A percentile compares a stretch with the other conserved stretches of the same genome.
phyloP scores from a whole-genome alignment of 2,797 vertebrate species.

The Pangasius djambal region DNA sequence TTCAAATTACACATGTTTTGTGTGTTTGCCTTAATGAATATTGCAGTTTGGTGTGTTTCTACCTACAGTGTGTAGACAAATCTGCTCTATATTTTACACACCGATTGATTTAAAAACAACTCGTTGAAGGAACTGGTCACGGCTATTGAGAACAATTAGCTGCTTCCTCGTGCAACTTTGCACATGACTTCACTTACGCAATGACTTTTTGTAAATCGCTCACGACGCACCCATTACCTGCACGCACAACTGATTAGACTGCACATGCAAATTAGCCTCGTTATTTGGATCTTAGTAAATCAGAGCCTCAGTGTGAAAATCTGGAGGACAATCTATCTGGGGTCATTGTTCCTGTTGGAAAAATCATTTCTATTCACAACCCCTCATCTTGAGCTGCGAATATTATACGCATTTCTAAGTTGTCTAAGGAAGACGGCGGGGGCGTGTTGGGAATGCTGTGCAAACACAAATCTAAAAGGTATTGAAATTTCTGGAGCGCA shows the following conservation, averaged over 20 bases:
- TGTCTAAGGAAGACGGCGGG: not conserved
- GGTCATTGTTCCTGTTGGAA: not conserved
- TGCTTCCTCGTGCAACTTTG: not conserved
- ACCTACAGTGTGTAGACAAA: no score
- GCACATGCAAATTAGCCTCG: not conserved
- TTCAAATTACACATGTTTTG: no score
- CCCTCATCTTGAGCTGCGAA: not conserved
- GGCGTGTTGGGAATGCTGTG: not conserved
- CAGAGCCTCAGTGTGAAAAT: not conserved
- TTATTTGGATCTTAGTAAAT: not conserved
- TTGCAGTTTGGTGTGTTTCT: no score
- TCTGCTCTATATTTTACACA: no score
- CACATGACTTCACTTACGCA: not conserved
- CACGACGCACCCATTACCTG: not conserved
- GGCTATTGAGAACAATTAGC: not conserved
- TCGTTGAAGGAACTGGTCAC: not conserved
- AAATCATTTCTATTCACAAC: not conserved
- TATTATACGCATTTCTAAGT: not conserved
- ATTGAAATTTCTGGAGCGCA: not conserved
- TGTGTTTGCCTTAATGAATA: no score
- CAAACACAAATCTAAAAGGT: not conserved
- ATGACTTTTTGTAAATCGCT: not conserved
- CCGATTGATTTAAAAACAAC: no score
- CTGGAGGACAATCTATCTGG: not conserved
- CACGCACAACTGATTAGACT: not conserved